phyloP scores from a whole-genome alignment of 2,888 invertebrate genomes.

The Ophonus ardosiacus region DNA sequence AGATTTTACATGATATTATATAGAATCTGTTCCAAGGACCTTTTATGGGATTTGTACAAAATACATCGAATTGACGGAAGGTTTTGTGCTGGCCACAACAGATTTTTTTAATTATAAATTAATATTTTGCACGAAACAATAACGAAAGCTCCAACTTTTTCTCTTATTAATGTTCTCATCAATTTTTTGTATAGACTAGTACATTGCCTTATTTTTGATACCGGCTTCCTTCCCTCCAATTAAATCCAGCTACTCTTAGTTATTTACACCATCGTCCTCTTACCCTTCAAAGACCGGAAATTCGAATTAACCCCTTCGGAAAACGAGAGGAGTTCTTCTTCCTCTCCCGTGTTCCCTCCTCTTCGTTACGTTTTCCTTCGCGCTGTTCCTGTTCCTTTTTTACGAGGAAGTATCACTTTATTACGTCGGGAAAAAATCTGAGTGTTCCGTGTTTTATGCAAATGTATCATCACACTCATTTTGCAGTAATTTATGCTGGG shows the following conservation, averaged over 20 bases:
- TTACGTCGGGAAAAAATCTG: constrained; percentile 17
- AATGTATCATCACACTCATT: constrained; percentile 26
- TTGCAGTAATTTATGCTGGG: neutral
- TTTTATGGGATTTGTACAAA: too few relatives aligned
- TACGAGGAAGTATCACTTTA: constrained; percentile 40
- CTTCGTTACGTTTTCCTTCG: neutral
- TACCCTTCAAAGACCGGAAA: constrained; percentile 47
- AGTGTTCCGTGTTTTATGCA: constrained; percentile 15
- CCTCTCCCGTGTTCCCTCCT: neutral
- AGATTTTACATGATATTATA: too few relatives aligned
- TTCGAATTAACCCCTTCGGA: constrained; percentile 54
- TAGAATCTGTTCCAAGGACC: too few relatives aligned
- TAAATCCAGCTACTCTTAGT: constrained; percentile 45
- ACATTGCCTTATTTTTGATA: neutral
- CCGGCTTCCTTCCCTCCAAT: constrained; percentile 26
- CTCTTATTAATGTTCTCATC: too few relatives aligned
- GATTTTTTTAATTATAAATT: too few relatives aligned
- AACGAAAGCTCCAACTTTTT: too few relatives aligned
- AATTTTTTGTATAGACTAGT: too few relatives aligned
- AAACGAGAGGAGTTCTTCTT: neutral
- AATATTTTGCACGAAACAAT: too few relatives aligned
- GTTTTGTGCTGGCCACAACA: too few relatives aligned
- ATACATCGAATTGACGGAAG: too few relatives aligned
- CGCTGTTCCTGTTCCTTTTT: constrained; percentile 1
- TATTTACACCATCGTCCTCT: constrained; percentile 51